Evolutionary conservation across 2,888 invertebrate genomes (phyloP), one percentile per base, ranked within the genome.

Genomic region (Lasius platythorax): DNA sequence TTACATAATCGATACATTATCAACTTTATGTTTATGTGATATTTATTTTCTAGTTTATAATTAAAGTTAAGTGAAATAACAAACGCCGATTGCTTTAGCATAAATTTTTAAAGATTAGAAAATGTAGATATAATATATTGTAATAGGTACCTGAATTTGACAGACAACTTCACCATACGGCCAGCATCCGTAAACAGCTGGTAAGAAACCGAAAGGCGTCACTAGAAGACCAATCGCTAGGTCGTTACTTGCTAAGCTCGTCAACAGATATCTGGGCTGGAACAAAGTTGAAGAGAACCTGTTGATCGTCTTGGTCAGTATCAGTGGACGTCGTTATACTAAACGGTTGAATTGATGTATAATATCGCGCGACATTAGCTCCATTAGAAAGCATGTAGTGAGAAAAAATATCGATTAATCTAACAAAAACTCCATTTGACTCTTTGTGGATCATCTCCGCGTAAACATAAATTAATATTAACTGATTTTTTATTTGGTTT

Each of bases 141-240:
- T 37, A 61, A 37, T 63, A 84, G 53, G 50, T 95, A 98, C 98
- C 97, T 98, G 98, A 94, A 98, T 98, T 95, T 98, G 98, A 95
- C 98, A 98, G 95, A 98, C 97, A 93, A 98, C 97, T 95, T 98
- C 98, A 81, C 98, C 98, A 95, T 98, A 98, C 53, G 98, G 98
- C 98, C 98, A 98, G 95, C 98, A 98, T 95, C 97, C 97, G 93
- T 98, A 97, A 88, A 98, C 96, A 58, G 98, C 97, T 37, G 98
- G 98, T 91, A 98, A 96, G 87, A 98, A 96, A 84, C 98, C 98
- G 93, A 98, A 98, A 40, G 98, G 98, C 75, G 98, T 98, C 93
- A 98, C 98, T 93, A 98, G 96, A 91, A 98, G 96, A 67, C 98
- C 98, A 94, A 98, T 98, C 92, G 98, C 98, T 88, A 98, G 96